Percentiles rank a stretch among this genome's conserved stretches.
Evolutionary conservation across 2,797 vertebrate genomes (phyloP).

Genomic region (Onychomys leucogaster): DNA sequence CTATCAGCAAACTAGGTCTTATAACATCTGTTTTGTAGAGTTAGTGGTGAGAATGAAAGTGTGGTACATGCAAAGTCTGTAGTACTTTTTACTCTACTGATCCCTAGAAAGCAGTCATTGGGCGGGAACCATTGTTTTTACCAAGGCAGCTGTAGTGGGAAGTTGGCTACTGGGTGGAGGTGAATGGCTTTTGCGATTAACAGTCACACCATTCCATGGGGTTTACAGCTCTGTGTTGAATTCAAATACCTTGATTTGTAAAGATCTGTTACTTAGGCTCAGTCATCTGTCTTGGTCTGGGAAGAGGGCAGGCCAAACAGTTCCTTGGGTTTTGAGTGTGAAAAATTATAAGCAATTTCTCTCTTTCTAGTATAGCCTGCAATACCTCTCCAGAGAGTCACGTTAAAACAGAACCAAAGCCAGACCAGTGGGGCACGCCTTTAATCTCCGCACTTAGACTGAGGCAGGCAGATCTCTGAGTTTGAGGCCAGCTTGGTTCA

Average conservation of each 20-base stretch:
- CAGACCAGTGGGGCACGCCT: not conserved
- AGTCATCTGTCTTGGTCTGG: conserved; percentile 8
- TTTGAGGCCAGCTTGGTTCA: not conserved
- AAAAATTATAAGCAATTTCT: not conserved
- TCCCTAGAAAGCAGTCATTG: not conserved
- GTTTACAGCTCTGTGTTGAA: not conserved
- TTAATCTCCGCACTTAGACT: not conserved
- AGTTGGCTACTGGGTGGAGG: not conserved
- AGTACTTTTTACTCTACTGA: fast-evolving
- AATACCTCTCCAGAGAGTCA: not conserved
- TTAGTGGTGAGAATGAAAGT: not conserved
- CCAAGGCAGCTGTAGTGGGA: not conserved
- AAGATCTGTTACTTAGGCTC: conserved; percentile 24
- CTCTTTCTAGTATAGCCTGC: not conserved
- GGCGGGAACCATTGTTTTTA: not conserved
- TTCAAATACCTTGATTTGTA: conserved; percentile 55
- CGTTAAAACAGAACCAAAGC: not conserved
- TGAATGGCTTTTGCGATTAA: not conserved
- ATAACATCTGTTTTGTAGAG: not conserved
- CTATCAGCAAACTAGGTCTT: not conserved
- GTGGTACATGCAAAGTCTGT: not conserved
- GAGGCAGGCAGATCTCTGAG: not conserved
- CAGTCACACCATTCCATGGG: not conserved
- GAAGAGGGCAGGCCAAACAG: not conserved
- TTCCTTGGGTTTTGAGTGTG: not conserved